Base-by-base conservation (phyloP, 2,888 invertebrate genomes). In the Diadegma fenestrale region DNA sequence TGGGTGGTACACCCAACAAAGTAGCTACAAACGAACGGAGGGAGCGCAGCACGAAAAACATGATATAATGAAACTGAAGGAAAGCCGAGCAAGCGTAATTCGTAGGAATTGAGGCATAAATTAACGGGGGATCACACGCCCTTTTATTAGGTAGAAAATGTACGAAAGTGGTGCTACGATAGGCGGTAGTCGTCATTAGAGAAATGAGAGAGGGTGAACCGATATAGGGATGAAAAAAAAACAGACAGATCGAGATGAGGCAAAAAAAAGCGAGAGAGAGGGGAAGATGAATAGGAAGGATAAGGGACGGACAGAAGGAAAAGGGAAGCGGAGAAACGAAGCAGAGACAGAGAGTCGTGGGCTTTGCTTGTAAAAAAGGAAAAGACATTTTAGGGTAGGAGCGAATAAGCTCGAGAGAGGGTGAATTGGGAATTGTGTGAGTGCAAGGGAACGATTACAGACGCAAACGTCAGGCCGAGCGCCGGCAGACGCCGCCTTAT, bases 401-500 rank as follows among this genome's bases (percentile, higher is more conserved):
- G 45, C 33, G n/a, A 6, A 22, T 61, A 43, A 61, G 79, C n/a
- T 58, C n/a, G 0, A 58, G 71, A 10, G 72, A 84, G 80, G 84
- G 80, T 80, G 84, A 45, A 76, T 22, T 63, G 4, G 14, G 73
- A 43, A 45, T 54, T 26, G 80, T 72, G 45, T 68, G 54, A 82
- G 71, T 78, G 77, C 37, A 37, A 78, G 80, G 51, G 64, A 61
- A 84, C 87, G 84, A 88, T 86, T 81, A 86, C 80, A 84, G 75
- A 75, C 22, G 69, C 79, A 68, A 75, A 82, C 84, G 80, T 82
- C 68, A 82, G 86, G 72, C 88, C 85, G 89, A 87, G 26, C 79
- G 66, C 61, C 87, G 85, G 51, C 89, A 89, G 86, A 88, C 77
- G 77, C 83, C 64, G 69, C 82, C 78, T 82, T 85, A 85, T 82